phyloP scores from a whole-genome alignment of 2,113 vertebrate species.

The Dinomys branickii region DNA sequence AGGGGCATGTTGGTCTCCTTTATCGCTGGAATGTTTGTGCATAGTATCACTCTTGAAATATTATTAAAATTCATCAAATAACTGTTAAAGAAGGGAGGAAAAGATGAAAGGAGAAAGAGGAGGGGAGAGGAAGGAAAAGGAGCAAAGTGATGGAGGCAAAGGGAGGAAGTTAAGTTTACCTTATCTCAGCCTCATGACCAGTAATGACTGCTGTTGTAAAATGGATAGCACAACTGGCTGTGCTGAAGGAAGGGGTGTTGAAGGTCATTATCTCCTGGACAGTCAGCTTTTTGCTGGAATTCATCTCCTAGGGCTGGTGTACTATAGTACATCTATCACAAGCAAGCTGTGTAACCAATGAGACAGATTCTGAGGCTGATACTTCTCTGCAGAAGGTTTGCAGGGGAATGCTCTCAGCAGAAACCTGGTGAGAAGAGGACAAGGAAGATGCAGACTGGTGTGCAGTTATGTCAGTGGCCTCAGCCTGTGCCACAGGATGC shows the following conservation, averaged over 20 bases:
- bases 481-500: accelerated
- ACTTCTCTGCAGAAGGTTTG: not conserved
- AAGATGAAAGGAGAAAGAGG: not conserved
- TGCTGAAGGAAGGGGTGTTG: not conserved
- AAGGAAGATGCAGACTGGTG: not conserved
- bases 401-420: not conserved
- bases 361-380: constrained; percentile 1
- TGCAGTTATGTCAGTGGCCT: not conserved
- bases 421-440: too few relatives aligned
- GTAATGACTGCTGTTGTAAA: not conserved
- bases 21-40: not conserved
- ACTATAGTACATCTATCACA: not conserved
- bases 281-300: not conserved
- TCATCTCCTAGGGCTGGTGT: not conserved
- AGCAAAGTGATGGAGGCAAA: not conserved
- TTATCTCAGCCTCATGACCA: not conserved
- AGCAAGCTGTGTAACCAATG: not conserved
- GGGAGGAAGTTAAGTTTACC: not conserved
- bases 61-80: not conserved
- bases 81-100: constrained; percentile 1
- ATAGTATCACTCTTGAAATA: not conserved
- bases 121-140: not conserved
- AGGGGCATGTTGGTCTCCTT: not conserved
- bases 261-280: not conserved
- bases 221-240: not conserved